Percentiles rank a stretch among this genome's conserved stretches.
Conservation (phyloP, 2,888 invertebrate species). For the Ochropleura plecta region DNA sequence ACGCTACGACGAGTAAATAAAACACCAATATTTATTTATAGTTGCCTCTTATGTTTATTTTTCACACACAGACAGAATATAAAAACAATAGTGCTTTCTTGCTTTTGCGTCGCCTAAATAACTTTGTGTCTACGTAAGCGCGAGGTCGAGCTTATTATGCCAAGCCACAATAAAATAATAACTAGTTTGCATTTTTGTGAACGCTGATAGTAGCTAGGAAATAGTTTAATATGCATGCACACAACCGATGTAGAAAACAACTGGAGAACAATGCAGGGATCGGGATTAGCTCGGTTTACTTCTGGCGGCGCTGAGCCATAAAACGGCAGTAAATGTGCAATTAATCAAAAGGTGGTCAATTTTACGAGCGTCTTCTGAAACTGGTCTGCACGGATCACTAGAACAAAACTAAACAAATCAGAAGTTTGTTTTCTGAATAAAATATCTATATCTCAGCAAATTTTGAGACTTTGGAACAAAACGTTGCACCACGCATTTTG, state of each 20-base stretch:
- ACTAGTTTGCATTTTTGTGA: constrained; percentile 22
- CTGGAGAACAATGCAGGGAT: constrained; percentile 54
- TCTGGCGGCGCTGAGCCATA: constrained; percentile 66
- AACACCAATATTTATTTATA: constrained; percentile 78
- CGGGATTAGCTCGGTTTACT: constrained; percentile 43
- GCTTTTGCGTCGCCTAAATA: constrained; percentile 31
- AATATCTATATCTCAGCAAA: constrained; percentile 7
- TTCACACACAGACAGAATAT: constrained; percentile 72
- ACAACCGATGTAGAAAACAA: constrained; percentile 36
- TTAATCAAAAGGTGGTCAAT: constrained; percentile 77
- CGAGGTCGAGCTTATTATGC: constrained; percentile 18
- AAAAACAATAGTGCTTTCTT: constrained; percentile 55
- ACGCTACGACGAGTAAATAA: constrained; percentile 74
- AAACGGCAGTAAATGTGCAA: constrained; percentile 71
- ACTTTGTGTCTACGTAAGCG: constrained; percentile 26
- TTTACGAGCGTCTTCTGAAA: constrained; percentile 75
- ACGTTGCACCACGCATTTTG: background rate
- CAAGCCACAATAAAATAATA: constrained; percentile 18
- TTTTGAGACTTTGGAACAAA: background rate
- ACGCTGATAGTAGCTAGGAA: background rate
- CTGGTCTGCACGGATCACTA: constrained; percentile 39
- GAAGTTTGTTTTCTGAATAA: constrained; percentile 3
- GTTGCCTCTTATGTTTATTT: constrained; percentile 76
- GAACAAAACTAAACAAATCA: constrained; percentile 26
- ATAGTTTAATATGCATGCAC: background rate